Evolutionary conservation across 2,113 vertebrate species (phyloP).

Genomic region (Lophochroa leadbeateri): DNA sequence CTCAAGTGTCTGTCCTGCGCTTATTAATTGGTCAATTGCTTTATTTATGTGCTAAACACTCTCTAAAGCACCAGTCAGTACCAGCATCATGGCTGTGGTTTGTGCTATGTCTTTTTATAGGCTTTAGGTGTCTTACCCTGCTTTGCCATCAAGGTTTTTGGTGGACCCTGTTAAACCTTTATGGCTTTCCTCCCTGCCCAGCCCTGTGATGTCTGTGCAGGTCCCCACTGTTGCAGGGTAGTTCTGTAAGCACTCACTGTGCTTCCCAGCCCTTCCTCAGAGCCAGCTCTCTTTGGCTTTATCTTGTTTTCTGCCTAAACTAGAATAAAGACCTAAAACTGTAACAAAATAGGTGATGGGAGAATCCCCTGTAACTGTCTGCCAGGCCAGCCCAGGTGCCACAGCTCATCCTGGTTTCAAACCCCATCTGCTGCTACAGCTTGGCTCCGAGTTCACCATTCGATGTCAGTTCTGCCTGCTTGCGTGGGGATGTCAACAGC

Average conservation of each 20-base stretch:
- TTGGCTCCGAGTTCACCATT: background rate
- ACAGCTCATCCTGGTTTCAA: background rate
- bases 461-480: background rate
- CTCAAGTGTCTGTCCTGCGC: background rate
- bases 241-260: rapidly evolving
- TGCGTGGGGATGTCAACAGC: background rate
- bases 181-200: background rate
- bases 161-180: background rate
- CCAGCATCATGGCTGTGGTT: background rate
- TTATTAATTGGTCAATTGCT: constrained; percentile 29
- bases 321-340: background rate
- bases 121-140: background rate
- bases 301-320: background rate
- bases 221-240: rapidly evolving
- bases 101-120: background rate
- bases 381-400: background rate
- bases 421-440: background rate
- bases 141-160: background rate
- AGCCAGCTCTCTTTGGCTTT: background rate
- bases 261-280: background rate
- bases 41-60: constrained; percentile 23
- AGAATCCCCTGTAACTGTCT: background rate
- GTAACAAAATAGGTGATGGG: background rate
- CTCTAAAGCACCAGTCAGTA: background rate
- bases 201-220: background rate